Percentiles rank a stretch among this genome's conserved stretches.
Evolutionary conservation across 2,113 vertebrate species (phyloP).

Genomic region (Serinus canaria): DNA sequence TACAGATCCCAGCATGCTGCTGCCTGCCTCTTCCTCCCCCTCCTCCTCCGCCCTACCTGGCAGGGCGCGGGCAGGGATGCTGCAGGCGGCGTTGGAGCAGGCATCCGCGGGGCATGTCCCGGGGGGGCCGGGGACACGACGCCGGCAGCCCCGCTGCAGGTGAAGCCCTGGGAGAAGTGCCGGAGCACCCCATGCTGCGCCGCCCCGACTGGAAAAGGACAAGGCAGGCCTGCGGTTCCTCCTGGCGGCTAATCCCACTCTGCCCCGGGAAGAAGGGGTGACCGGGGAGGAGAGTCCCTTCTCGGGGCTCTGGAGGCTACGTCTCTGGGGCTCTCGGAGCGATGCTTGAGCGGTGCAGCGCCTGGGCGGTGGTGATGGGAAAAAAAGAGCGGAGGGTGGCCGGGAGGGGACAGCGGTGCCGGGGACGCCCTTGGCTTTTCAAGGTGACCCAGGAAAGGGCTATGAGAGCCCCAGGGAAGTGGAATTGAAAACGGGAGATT

Average conservation of each 20-base stretch:
- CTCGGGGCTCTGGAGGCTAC: background rate
- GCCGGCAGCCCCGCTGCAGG: background rate
- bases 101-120: background rate
- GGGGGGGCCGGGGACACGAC: background rate
- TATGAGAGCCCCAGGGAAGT: background rate
- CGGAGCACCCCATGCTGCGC: background rate
- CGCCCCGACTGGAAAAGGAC: background rate
- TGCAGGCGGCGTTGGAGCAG: background rate
- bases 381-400: rapidly evolving
- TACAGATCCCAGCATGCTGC: slow-evolving; percentile 58
- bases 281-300: background rate
- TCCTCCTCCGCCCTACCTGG: background rate
- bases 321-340: background rate
- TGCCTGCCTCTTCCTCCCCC: background rate
- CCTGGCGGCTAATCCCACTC: background rate
- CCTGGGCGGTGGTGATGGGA: background rate
- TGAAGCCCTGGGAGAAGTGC: background rate
- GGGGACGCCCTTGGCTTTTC: background rate
- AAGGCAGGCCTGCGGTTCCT: slow-evolving; percentile 16
- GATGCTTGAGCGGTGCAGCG: background rate
- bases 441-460: slow-evolving; percentile 5
- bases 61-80: slow-evolving; percentile 15
- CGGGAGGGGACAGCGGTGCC: no score
- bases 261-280: background rate
- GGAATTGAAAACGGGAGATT: background rate